These are phyloP conservation scores for Ceyx margarethae DNA, from an alignment of 2,113 vertebrate species.

Conservation along the genomic window DNA sequence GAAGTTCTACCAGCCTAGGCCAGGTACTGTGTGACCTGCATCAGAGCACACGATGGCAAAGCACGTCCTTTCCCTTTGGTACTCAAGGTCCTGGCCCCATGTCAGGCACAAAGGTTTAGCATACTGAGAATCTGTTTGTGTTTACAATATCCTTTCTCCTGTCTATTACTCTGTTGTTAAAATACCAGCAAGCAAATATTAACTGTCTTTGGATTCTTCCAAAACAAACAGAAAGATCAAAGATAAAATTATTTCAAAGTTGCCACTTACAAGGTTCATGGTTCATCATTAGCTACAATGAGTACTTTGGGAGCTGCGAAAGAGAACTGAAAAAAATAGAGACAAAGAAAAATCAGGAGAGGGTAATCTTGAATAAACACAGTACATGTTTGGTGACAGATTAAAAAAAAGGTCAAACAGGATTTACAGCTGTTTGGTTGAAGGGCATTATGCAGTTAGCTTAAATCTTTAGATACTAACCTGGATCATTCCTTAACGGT, in stretches of 20 bases:
- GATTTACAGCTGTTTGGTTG: not conserved
- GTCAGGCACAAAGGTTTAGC: not conserved
- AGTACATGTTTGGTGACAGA: not conserved
- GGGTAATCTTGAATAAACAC: not conserved
- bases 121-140: not conserved
- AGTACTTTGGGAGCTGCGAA: not conserved
- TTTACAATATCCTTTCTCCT: not conserved
- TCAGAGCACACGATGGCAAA: not conserved
- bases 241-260: not conserved
- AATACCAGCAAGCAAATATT: not conserved
- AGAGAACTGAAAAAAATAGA: not conserved
- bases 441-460: not conserved
- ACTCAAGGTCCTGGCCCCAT: rapidly evolving
- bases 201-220: not conserved
- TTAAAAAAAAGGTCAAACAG: not conserved
- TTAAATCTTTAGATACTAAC: not conserved
- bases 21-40: rapidly evolving
- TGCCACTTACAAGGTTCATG: not conserved
- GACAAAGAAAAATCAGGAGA: not conserved
- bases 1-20: not conserved
- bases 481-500: not conserved
- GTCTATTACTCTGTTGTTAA: not conserved
- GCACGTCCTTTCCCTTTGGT: rapidly evolving
- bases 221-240: not conserved
- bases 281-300: not conserved